phyloP scores from a whole-genome alignment of 2,113 vertebrate species.

The Sturnira hondurensis region DNA sequence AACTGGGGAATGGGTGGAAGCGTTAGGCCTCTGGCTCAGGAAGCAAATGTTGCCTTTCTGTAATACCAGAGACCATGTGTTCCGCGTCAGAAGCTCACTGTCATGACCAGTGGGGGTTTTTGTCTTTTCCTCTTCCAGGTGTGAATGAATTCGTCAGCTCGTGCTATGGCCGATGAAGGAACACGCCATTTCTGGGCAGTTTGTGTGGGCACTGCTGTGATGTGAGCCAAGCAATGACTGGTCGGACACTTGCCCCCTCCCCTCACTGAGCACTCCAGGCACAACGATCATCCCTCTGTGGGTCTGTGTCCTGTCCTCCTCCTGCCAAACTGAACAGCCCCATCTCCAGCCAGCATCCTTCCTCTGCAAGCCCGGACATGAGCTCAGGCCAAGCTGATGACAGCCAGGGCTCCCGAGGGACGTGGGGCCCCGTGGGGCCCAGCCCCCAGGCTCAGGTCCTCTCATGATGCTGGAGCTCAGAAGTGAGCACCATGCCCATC shows the following conservation, averaged over 20 bases:
- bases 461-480: conserved; percentile 80
- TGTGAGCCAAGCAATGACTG: neutral
- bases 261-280: neutral
- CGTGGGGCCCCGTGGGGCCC: neutral
- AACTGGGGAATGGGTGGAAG: neutral
- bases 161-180: neutral
- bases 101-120: neutral
- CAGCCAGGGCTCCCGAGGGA: neutral
- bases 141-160: conserved; percentile 41
- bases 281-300: fast-evolving
- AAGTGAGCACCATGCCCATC: conserved; percentile 89
- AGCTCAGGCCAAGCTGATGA: neutral
- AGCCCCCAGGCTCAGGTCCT: neutral
- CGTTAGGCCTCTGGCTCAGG: neutral
- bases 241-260: neutral
- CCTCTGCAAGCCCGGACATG: conserved; percentile 23
- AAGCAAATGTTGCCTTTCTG: neutral
- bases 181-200: neutral
- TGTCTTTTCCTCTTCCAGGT: conserved; percentile 37
- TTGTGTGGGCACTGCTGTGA: neutral
- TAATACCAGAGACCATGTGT: neutral
- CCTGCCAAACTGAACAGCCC: conserved; percentile 31
- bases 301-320: neutral
- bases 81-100: neutral
- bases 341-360: fast-evolving